Evolutionary conservation across 1,140 invertebrate species (phyloP).

Genomic region (Plutomurus gul): DNA sequence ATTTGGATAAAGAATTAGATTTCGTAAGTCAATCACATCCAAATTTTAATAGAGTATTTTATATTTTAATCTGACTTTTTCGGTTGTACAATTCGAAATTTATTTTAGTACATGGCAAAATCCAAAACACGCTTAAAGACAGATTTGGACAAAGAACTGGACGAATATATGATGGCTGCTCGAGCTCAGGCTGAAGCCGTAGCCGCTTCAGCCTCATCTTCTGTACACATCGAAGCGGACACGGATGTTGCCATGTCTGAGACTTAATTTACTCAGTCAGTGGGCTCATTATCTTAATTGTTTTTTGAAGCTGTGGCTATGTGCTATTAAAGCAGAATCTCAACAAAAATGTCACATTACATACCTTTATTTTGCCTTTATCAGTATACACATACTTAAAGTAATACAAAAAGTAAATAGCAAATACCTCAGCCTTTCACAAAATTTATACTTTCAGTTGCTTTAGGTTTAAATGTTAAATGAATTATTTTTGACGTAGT

Average conservation of each 20-base stretch:
- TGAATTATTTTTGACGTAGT: no score
- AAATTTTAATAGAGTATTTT: background rate
- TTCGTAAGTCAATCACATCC: background rate
- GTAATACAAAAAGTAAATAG: no score
- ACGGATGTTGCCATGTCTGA: background rate
- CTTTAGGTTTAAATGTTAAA: no score
- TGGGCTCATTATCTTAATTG: background rate
- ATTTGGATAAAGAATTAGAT: conserved; percentile 44
- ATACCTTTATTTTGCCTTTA: no score
- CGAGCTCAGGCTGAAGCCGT: background rate
- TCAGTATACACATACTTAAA: no score
- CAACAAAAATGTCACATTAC: background rate
- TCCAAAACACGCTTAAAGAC: conserved; percentile 35
- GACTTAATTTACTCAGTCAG: background rate
- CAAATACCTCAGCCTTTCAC: no score
- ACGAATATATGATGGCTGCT: conserved; percentile 42
- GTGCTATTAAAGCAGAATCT: background rate
- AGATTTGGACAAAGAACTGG: conserved; percentile 46
- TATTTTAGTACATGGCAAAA: conserved; percentile 50
- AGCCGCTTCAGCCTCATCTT: background rate
- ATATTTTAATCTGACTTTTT: background rate
- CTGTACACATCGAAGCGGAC: background rate
- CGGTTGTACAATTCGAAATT: background rate
- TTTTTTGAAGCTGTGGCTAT: background rate
- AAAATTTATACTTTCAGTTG: no score